phyloP scores from a whole-genome alignment of 2,113 vertebrate species.

The Cochlearius cochlearius region DNA sequence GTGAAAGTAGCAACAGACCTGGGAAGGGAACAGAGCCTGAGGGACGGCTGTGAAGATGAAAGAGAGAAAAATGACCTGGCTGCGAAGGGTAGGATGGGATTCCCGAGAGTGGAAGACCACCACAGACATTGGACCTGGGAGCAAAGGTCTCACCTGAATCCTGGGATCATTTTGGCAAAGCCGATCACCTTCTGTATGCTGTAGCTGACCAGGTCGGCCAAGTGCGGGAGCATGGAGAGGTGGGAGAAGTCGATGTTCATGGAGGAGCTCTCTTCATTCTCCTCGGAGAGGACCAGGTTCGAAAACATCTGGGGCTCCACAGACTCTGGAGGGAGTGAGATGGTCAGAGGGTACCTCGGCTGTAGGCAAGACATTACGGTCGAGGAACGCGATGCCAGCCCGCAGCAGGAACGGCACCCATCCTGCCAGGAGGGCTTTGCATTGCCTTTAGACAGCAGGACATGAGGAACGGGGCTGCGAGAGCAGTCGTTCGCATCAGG shows the following conservation, averaged over 20 bases:
- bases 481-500: accelerated
- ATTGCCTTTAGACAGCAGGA: background rate
- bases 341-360: background rate
- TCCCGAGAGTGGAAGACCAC: accelerated
- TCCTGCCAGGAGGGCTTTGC: background rate
- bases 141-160: slow-evolving; percentile 83
- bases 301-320: slow-evolving; percentile 80
- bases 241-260: slow-evolving; percentile 63
- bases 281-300: slow-evolving; percentile 78
- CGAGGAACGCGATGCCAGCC: background rate
- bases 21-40: background rate
- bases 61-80: background rate
- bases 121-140: accelerated
- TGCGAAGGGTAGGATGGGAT: background rate
- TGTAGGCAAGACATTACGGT: accelerated
- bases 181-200: slow-evolving; percentile 98
- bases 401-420: accelerated
- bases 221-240: slow-evolving; percentile 92
- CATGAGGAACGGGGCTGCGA: background rate
- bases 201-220: slow-evolving; percentile 95
- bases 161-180: slow-evolving; percentile 98
- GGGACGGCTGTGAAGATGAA: background rate
- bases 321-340: slow-evolving; percentile 65
- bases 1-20: background rate
- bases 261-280: slow-evolving; percentile 64